Evolutionary conservation across 2,888 invertebrate genomes (phyloP).

Genomic region (Cheilosia grossa): DNA sequence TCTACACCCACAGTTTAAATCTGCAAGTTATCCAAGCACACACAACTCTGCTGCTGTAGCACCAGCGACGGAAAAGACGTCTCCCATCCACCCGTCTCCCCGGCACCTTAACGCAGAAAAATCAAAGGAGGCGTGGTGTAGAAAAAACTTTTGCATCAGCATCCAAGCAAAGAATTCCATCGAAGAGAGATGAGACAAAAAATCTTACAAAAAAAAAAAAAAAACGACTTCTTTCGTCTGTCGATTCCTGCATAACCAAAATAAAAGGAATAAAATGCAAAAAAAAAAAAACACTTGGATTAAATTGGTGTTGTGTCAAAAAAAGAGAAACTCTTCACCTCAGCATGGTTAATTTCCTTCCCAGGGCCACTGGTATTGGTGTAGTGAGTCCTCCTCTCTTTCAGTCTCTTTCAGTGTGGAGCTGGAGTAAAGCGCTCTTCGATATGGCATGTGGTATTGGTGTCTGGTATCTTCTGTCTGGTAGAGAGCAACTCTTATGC

Average conservation of each 20-base stretch:
- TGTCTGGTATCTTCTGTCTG: too few relatives aligned
- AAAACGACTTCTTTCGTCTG: constrained; percentile 53
- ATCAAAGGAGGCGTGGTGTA: constrained; percentile 71
- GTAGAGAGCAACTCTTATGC: neutral
- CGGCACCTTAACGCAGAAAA: constrained; percentile 42
- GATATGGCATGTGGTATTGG: neutral
- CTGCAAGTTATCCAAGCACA: constrained; percentile 62
- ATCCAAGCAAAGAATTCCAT: constrained; percentile 63
- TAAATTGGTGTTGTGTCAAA: constrained; percentile 47
- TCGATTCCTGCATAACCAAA: constrained; percentile 55
- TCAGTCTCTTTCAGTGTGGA: constrained; percentile 25
- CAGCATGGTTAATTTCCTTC: constrained; percentile 1
- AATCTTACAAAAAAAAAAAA: constrained; percentile 35
- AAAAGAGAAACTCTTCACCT: constrained; percentile 41
- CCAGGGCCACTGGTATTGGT: neutral
- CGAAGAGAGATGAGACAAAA: constrained; percentile 65
- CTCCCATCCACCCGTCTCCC: constrained; percentile 25
- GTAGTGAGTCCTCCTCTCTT: constrained; percentile 36
- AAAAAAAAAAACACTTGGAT: constrained; percentile 30
- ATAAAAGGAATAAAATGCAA: constrained; percentile 26
- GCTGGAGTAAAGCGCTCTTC: constrained; percentile 13
- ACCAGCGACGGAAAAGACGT: constrained; percentile 51
- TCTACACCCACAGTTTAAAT: constrained; percentile 64
- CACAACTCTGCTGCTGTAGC: constrained; percentile 35
- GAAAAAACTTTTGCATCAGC: constrained; percentile 64